A percentile compares a stretch with the other conserved stretches of the same genome.
phyloP scores from a whole-genome alignment of 2,113 vertebrate species.

The Corythornis madagascariensis region DNA sequence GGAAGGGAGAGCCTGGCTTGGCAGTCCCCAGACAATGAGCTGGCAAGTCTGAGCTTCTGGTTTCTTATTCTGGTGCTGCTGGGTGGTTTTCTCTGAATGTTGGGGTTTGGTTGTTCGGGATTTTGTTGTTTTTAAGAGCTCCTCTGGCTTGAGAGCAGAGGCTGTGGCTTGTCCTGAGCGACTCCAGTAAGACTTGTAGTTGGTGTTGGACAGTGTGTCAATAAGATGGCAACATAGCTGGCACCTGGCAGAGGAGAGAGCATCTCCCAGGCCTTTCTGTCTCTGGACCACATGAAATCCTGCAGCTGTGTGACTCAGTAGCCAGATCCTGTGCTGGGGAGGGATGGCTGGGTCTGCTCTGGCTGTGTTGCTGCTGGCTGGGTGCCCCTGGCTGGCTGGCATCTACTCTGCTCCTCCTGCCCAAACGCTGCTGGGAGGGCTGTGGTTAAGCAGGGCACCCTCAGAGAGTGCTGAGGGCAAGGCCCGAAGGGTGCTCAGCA shows the following conservation, averaged over 20 bases:
- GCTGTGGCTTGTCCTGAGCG: background rate
- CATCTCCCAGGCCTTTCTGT: background rate
- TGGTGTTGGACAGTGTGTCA: accelerated
- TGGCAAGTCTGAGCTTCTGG: background rate
- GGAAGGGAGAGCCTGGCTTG: background rate
- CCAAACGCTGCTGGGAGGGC: background rate
- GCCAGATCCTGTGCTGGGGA: background rate
- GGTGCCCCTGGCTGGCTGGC: background rate
- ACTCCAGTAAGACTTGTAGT: background rate
- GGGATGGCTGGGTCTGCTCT: background rate
- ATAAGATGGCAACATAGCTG: accelerated
- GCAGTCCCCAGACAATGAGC: background rate
- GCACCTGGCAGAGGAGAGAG: background rate
- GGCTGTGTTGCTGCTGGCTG: background rate
- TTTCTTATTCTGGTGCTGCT: background rate
- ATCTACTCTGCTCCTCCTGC: background rate
- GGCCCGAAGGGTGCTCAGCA: accelerated
- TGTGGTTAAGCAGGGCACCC: background rate
- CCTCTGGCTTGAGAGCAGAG: background rate
- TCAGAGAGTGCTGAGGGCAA: background rate
- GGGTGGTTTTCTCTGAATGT: background rate
- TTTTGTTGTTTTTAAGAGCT: background rate
- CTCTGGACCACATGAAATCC: background rate
- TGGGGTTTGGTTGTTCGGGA: too few relatives aligned
- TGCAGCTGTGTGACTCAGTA: accelerated